These are phyloP conservation scores for Dysmachus trigonus DNA, from an alignment of 2,888 invertebrate genomes.

Conservation along the genomic window DNA sequence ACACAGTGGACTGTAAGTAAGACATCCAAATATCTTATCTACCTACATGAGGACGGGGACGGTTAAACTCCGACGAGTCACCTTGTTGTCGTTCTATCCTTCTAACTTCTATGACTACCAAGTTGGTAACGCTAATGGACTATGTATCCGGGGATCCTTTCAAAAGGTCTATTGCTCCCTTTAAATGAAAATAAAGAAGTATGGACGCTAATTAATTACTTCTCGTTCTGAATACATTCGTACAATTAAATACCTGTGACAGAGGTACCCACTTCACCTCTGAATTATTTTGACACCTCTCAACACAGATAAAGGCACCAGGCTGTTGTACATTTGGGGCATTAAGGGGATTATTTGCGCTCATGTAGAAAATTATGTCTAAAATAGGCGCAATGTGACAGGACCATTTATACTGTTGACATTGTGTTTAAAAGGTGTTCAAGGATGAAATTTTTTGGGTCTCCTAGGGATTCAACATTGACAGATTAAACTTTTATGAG, in stretches of 20 bases:
- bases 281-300: constrained; percentile 18
- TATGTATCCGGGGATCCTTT: background rate
- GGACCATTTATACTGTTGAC: background rate
- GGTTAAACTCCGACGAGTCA: background rate
- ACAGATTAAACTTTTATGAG: background rate
- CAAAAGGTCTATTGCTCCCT: background rate
- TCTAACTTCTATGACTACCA: background rate
- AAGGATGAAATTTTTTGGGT: background rate
- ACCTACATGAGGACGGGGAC: background rate
- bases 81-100: background rate
- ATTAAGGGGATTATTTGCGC: background rate
- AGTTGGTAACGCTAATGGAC: constrained; percentile 1
- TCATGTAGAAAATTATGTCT: background rate
- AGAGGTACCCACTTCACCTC: background rate
- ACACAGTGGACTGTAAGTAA: background rate
- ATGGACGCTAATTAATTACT: constrained; percentile 37
- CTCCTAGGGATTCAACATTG: background rate
- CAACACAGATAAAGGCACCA: background rate
- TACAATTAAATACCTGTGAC: constrained; percentile 24
- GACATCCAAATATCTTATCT: background rate
- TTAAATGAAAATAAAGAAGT: background rate
- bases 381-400: background rate
- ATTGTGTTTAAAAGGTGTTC: background rate
- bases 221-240: constrained; percentile 1
- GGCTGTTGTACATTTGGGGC: background rate